Base-by-base conservation (phyloP, 2,888 invertebrate genomes). In the Melolontha melolontha region DNA sequence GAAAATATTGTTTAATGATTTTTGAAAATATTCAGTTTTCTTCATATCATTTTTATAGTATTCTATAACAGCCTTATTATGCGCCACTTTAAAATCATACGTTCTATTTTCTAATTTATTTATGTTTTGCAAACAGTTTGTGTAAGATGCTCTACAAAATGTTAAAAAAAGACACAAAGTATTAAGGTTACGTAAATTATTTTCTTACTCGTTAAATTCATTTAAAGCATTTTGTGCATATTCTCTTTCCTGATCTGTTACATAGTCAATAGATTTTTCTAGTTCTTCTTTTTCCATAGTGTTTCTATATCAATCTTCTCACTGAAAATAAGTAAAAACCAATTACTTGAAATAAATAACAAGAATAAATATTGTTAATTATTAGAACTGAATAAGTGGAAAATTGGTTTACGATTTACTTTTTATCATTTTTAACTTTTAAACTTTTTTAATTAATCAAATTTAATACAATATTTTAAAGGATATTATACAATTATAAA, bases 11-110 rank as follows among this genome's bases (percentile, higher is more conserved):
- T 87, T 86, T 17, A 95, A 83, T 62, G 87, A 87, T 76, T 90
- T 91, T 70, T 90, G 87, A 76, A 95, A 91, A 63, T 88, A 86
- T 64, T 92, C 91, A 11, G 91, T 89, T 76, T 92, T 91, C 74
- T 89, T 91, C 77, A 92, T 87, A 54, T 91, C 91, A 66, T 87
- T 88, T 71, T 89, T 89, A 81, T 91, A 93, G 82, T 92, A 95
- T 78, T 95, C 93, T 0, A 90, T 90, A 0, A 97, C 90, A 27
- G 92, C 91, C 83, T 92, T 92, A 79, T 97, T 97, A 77, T 95
- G 95, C 50, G 88, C 86, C 1, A 94, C 89, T 79, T 93, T 90
- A 70, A 91, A 88, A 82, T 93, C 93, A 69, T 87, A 87, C 0
- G 86, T 86, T 57, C 90, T 85, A 4, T 81, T 81, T 78, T 91